Conservation (phyloP, 2,797 vertebrate species). For the Sardinella longiceps region DNA sequence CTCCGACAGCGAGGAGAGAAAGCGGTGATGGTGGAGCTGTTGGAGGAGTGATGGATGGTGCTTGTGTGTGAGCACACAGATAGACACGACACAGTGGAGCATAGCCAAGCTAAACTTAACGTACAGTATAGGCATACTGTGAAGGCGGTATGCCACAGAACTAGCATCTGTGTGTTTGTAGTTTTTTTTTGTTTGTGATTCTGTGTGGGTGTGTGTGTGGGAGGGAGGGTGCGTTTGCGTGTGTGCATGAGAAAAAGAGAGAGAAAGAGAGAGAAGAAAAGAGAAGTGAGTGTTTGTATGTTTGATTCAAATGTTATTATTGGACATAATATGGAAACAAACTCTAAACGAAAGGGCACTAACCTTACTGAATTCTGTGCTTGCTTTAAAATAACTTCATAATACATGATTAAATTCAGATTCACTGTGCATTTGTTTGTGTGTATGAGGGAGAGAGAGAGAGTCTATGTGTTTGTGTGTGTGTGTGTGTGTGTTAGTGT, state of each 20-base stretch:
- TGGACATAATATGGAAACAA: conserved; percentile 29
- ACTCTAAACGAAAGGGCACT: conserved; percentile 26
- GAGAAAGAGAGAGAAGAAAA: too few relatives aligned
- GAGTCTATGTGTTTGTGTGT: too few relatives aligned
- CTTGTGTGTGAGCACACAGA: not conserved
- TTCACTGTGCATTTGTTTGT: conserved; percentile 40
- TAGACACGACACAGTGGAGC: conserved; percentile 24
- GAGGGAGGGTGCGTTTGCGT: not conserved
- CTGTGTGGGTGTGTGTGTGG: not conserved
- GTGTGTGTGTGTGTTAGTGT: too few relatives aligned
- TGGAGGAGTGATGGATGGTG: conserved; percentile 7
- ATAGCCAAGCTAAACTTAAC: conserved; percentile 5
- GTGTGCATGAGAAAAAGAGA: not conserved
- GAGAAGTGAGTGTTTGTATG: not conserved
- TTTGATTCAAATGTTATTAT: not conserved
- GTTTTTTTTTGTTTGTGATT: not conserved
- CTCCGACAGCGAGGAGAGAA: not conserved
- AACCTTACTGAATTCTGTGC: not conserved
- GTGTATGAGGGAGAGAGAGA: too few relatives aligned
- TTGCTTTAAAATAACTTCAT: not conserved
- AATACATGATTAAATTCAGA: not conserved
- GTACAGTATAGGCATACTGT: conserved; percentile 21
- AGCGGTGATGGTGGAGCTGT: not conserved
- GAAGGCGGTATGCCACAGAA: not conserved
- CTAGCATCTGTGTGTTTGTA: conserved; percentile 13